Evolutionary conservation across 2,888 invertebrate genomes (phyloP).

Genomic region (Vanessa cardui): DNA sequence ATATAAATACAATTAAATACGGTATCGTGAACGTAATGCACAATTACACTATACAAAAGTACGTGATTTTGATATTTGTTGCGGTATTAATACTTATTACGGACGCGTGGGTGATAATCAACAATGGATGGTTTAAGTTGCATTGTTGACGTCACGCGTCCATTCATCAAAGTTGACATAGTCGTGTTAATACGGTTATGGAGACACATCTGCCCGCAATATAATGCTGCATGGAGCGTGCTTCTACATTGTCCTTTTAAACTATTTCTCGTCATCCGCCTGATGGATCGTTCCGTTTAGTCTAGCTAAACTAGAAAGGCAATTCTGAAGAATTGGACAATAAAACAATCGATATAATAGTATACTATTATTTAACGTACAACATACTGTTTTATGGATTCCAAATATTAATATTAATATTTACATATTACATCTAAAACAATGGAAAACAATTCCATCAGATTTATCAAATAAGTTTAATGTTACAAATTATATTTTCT

Average conservation of each 20-base stretch:
- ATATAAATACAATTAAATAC: background rate
- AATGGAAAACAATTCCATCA: no score
- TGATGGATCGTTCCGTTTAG: constrained; percentile 3
- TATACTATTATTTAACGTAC: no score
- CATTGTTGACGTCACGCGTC: constrained; percentile 68
- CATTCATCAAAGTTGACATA: constrained; percentile 60
- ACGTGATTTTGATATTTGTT: constrained; percentile 54
- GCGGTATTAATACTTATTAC: constrained; percentile 43
- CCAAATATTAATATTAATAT: no score
- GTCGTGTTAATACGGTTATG: constrained; percentile 45
- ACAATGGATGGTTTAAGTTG: constrained; percentile 50
- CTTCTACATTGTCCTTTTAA: constrained; percentile 14
- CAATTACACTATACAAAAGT: constrained; percentile 14
- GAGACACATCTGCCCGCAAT: constrained; percentile 49
- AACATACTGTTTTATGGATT: no score
- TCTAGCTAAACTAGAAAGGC: background rate
- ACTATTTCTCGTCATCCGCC: background rate
- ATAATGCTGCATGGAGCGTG: constrained; percentile 15
- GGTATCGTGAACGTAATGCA: background rate
- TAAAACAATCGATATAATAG: no score
- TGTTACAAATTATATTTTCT: no score
- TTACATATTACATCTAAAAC: no score
- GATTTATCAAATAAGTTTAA: no score
- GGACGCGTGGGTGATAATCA: constrained; percentile 42
- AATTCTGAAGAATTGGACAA: no score